Base-by-base conservation (phyloP, 2,888 invertebrate genomes). In the Chalcis sispes region DNA sequence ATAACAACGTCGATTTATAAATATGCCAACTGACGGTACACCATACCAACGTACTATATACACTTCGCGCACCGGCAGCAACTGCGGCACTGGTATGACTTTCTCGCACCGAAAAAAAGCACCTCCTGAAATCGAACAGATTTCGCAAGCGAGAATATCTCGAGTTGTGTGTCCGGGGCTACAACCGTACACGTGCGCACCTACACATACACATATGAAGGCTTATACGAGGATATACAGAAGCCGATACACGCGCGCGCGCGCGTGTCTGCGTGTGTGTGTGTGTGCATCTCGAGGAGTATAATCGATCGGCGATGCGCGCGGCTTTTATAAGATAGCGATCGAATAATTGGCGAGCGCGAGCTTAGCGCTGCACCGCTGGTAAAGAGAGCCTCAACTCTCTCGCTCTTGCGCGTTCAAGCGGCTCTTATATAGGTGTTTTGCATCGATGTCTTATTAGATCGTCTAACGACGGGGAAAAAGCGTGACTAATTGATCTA, bases 401-500 rank as follows among this genome's bases (percentile, higher is more conserved):
- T n/a, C n/a, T n/a, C n/a, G n/a, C n/a, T n/a, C n/a, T n/a, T n/a
- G n/a, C n/a, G n/a, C n/a, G n/a, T n/a, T n/a, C n/a, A n/a, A n/a
- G n/a, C n/a, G 48, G 1, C 25, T 23, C 36, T 48, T 27, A 20
- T 58, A 61, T 62, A 62, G 62, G 71, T 71, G 62, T 71, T 71
- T 71, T 71, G 62, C 72, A 64, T 72, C 54, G 72, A 61, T 48
- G 72, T 64, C 72, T 72, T 72, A 72, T 72, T 72, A 64, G 72
- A 72, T 64, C 62, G 56, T 54, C 58, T 64, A 48, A 40, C 64
- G 71, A 54, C 52, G 23, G 56, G n/a, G 72, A 64, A 64, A 64
- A 48, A 72, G 64, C 72, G 72, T 64, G 42, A 72, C 72, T 72
- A 72, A 72, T 72, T 72, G 65, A 65, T 65, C 72, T 65, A 72